phyloP scores from a whole-genome alignment of 2,113 vertebrate genomes.

The Acrocephalus arundinaceus region DNA sequence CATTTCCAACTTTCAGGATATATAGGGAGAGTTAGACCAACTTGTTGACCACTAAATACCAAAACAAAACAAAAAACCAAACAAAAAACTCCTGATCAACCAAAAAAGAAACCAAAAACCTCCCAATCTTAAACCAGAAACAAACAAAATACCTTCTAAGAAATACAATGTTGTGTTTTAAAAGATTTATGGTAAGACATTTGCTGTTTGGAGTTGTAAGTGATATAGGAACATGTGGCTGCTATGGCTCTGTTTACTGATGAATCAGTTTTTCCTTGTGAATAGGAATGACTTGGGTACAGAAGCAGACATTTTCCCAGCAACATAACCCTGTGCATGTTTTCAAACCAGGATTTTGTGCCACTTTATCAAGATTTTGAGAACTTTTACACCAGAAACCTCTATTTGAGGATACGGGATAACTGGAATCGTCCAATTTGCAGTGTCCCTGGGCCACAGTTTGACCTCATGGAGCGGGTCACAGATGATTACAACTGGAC shows the following conservation, averaged over 20 bases:
- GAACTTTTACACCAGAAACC: conserved; percentile 91
- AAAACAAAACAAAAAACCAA: background rate
- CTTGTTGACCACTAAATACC: background rate
- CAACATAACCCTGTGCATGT: conserved; percentile 51
- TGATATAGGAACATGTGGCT: background rate
- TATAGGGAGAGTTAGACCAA: background rate
- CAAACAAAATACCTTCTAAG: background rate
- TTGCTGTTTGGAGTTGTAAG: background rate
- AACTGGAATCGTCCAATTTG: conserved; percentile 93
- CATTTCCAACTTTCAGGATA: background rate
- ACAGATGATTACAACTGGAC: conserved; percentile 96
- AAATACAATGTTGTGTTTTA: background rate
- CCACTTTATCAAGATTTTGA: conserved; percentile 97
- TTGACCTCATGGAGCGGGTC: conserved; percentile 90
- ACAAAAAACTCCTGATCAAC: too few relatives aligned
- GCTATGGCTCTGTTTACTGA: background rate
- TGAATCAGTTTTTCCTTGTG: background rate
- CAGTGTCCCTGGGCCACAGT: conserved; percentile 85
- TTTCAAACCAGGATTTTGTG: conserved; percentile 84
- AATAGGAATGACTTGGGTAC: background rate
- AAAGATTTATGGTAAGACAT: background rate
- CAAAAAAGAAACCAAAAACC: background rate
- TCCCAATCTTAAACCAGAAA: background rate
- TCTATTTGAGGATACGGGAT: conserved; percentile 94
- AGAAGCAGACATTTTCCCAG: background rate